Base-by-base conservation (phyloP, 2,888 invertebrate species). In the Leptarthrus brevirostris region DNA sequence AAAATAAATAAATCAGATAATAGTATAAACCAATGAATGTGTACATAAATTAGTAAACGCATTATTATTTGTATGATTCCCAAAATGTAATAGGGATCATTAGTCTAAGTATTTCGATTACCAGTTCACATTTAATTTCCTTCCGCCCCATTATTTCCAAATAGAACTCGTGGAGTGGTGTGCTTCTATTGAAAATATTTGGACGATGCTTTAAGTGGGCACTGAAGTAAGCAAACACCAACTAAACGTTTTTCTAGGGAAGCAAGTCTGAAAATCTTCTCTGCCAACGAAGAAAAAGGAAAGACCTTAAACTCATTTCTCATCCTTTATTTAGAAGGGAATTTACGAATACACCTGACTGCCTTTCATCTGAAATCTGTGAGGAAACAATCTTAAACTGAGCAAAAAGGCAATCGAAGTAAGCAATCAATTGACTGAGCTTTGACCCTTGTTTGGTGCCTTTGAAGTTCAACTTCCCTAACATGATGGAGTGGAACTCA, bases 401-500 rank as follows among this genome's bases (percentile, higher is more conserved):
- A 66, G 47, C 47, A 40, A 36, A 47, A 61, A 40, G 36, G 61
- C 61, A 66, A 47, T 66, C 64, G 64, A 66, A 26, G 44, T 52
- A 54, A 54, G 54, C 36, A 69, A 69, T 69, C 69, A 69, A 52
- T 69, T 44, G 69, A 69, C 69, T 52, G 34, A 69, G 30, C 52
- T 69, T 69, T 69, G 69, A 52, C 30, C 69, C 69, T 20, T 52
- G 30, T 69, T 69, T 52, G 49, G 52, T 14, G 34, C 52, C 69
- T 69, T 69, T 69, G 69, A 69, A 69, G 69, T 69, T 69, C 24
- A 47, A 47, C 64, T 66, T 34, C 26, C 14, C 24, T 34, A 47
- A 66, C 64, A 66, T 66, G 64, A 66, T 66, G 64, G 47, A 66
- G 64, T 66, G 64, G 47, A 66, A 47, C 47, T 66, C 64, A 66